Conservation (phyloP, 2,113 vertebrate genomes). For the Globicephala melas region DNA sequence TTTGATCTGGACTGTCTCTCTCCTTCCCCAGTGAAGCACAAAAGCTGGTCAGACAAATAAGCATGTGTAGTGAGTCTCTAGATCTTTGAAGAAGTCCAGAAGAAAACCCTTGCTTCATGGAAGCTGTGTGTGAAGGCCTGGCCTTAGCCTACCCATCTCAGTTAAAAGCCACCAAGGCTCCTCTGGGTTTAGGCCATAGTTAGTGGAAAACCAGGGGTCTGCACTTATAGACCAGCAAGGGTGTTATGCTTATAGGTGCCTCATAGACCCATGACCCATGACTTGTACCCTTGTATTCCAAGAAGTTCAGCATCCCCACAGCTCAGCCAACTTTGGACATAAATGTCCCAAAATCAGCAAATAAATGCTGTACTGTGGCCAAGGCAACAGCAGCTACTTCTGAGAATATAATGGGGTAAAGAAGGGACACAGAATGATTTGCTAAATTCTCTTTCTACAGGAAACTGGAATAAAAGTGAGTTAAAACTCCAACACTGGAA, state of each 20-base stretch:
- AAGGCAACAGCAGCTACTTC: conserved; percentile 67
- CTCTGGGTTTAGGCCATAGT: background rate
- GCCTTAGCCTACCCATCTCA: background rate
- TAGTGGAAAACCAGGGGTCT: background rate
- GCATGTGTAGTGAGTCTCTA: background rate
- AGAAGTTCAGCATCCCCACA: conserved; percentile 49
- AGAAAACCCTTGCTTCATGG: background rate
- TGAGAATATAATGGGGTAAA: conserved; percentile 50
- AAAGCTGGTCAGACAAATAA: background rate
- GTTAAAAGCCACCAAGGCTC: background rate
- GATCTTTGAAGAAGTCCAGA: background rate
- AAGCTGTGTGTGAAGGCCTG: background rate
- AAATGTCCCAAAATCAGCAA: conserved; percentile 71
- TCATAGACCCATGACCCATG: background rate
- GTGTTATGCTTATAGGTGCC: conserved; percentile 34
- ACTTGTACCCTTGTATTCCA: conserved; percentile 40
- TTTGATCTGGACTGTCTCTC: background rate
- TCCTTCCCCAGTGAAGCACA: background rate
- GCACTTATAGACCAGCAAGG: background rate
- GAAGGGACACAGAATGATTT: conserved; percentile 44
- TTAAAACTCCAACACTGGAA: background rate
- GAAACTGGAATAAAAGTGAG: conserved; percentile 33
- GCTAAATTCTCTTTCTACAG: background rate
- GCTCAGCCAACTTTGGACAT: conserved; percentile 55
- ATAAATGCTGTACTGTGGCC: conserved; percentile 62